Base-by-base conservation (phyloP, 1,140 invertebrate genomes). In the Pseudomyrmex cubaensis region DNA sequence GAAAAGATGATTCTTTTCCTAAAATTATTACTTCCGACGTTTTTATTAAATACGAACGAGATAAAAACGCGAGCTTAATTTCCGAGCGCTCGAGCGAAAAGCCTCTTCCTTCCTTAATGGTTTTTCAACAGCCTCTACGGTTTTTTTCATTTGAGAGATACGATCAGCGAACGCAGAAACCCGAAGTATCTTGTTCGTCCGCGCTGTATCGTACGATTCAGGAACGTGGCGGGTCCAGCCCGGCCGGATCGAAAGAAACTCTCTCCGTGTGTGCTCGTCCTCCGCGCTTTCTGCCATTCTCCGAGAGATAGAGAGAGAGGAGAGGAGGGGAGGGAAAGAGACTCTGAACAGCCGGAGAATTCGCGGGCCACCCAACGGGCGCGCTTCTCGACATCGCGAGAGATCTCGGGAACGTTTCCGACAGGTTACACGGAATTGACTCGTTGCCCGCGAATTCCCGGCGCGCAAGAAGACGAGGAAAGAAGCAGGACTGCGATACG, bases 371-470 rank as follows among this genome's bases (percentile, higher is more conserved):
- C 86, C 87, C 87, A 87, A 85, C 85, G 83, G 87, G 76, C 77
- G 59, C 61, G 76, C 72, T 73, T 76, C 48, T 66, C 22, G 64
- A 62, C 77, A 67, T 82, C 70, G 72, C 77, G 61, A 67, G 56
- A 72, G 67, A 63, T 77, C 66, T 35, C 35, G 35, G 82, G 69
- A 77, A 77, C 87, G 76, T 64, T 88, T 82, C 82, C 57, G 72
- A 50, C 76, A 72, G 86, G 77, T 78, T 82, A 69, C 85, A 59
- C 59, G 73, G 87, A 84, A 89, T 89, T 89, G 88, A 89, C 84
- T 89, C 87, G 87, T 89, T 87, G 87, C 87, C 76, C 76, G 77
- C 83, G 73, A 78, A 88, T 88, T 88, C 87, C 66, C 74, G 63
- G 82, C 52, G 63, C 52, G 74, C 63, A 76, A 83, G 82, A 78